Conservation (phyloP, 2,888 invertebrate genomes). For the Alsophila aescularia region DNA sequence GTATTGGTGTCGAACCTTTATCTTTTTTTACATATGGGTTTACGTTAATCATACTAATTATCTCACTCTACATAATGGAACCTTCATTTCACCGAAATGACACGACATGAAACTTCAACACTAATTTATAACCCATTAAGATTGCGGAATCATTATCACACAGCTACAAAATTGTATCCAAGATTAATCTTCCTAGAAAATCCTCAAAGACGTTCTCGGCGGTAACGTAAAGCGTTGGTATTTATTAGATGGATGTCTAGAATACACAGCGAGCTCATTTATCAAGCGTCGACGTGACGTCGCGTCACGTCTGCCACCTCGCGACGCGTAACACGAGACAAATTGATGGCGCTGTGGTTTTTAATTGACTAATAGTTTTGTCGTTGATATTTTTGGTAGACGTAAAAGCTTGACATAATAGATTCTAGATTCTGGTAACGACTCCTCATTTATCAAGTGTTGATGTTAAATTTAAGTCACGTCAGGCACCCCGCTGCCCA, state of each 20-base stretch:
- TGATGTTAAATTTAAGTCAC: too few species aligned
- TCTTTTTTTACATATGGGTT: too few species aligned
- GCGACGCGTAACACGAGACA: conserved; percentile 41
- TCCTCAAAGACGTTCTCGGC: conserved; percentile 15
- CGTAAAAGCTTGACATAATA: not conserved
- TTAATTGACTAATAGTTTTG: conserved; percentile 21
- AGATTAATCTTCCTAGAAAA: conserved; percentile 34
- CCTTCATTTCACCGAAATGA: not conserved
- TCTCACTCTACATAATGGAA: not conserved
- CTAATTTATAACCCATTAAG: not conserved
- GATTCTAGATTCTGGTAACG: too few species aligned
- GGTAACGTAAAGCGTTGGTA: conserved; percentile 4
- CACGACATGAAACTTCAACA: not conserved
- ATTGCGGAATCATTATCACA: conserved; percentile 1
- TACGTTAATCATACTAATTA: not conserved
- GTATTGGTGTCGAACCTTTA: too few species aligned
- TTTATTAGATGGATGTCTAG: conserved; percentile 8
- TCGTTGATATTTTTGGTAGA: not conserved
- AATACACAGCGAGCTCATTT: conserved; percentile 45
- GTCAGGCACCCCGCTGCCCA: too few species aligned
- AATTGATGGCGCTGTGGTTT: conserved; percentile 44
- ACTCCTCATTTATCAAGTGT: too few species aligned
- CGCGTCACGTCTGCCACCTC: conserved; percentile 42
- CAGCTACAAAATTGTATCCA: conserved; percentile 6
- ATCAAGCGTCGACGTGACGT: conserved; percentile 49